Evolutionary conservation across 2,888 invertebrate species (phyloP), one percentile per base, ranked within the genome.

Genomic region (Psococerastis gibbosa): DNA sequence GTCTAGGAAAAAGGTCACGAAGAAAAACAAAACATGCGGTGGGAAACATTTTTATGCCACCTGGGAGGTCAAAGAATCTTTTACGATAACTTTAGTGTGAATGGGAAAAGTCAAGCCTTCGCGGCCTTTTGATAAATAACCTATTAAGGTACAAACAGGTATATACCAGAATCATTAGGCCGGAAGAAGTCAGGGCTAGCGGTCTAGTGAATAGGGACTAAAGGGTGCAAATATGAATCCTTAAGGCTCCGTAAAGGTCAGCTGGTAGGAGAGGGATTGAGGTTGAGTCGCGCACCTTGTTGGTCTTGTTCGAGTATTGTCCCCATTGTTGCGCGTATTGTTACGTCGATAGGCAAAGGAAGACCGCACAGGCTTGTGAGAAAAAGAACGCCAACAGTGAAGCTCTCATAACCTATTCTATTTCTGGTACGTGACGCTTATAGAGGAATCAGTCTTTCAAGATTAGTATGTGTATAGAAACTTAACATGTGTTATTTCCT

Each of bases 341-440:
- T 38, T 38, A 3, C 17, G 38, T n/a, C 15, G 20, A 38, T 38
- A 20, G 38, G 17, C 38, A 38, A 38, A 38, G 22, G 38, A n/a
- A 38, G 38, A 38, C 38, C 38, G 38, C 38, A 38, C 38, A 38
- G 38, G 38, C 20, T 18, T 38, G 38, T 38, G 38, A 38, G 38
- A 38, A 38, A 38, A 38, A 18, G 22, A 11, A 9, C n/a, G n/a
- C n/a, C n/a, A n/a, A n/a, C n/a, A n/a, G n/a, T n/a, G n/a, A n/a
- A n/a, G n/a, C n/a, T n/a, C n/a, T n/a, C n/a, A n/a, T n/a, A n/a
- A n/a, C n/a, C n/a, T n/a, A n/a, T n/a, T n/a, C n/a, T 31, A 31
- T 31, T 31, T 9, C 9, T 9, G n/a, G 31, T 31, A 9, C 9
- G n/a, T 31, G 31, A 31, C n/a, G 9, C 9, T 31, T 31, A n/a